These are phyloP conservation scores for Macrosiphum euphorbiae DNA, from an alignment of 2,888 invertebrate species.

Conservation along the genomic window DNA sequence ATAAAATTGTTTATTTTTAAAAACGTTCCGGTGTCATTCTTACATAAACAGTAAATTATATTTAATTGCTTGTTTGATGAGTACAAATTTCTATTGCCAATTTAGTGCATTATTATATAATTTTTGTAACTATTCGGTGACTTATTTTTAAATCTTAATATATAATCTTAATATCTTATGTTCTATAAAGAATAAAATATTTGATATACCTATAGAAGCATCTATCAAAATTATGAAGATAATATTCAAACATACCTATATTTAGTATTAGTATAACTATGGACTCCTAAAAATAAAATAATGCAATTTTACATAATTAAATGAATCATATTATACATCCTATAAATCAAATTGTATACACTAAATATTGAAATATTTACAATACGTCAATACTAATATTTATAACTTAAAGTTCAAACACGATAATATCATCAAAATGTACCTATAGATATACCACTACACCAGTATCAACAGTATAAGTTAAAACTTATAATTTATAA, in stretches of 20 bases:
- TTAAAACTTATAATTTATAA: background rate
- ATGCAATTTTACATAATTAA: background rate
- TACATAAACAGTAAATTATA: slow-evolving; percentile 19
- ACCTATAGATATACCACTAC: background rate
- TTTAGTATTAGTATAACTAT: background rate
- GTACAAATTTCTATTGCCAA: background rate
- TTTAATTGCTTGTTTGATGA: slow-evolving; percentile 14
- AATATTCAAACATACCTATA: background rate
- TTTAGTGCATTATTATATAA: background rate
- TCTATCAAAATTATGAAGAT: background rate
- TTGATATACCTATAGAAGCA: background rate
- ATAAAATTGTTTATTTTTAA: slow-evolving; percentile 7
- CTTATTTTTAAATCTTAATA: background rate
- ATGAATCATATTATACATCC: background rate
- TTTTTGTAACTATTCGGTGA: background rate
- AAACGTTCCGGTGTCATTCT: slow-evolving; percentile 5
- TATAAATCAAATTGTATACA: background rate
- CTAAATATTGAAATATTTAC: background rate
- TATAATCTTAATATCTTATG: background rate
- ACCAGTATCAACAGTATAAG: too few species aligned
- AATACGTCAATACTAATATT: background rate
- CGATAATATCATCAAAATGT: background rate
- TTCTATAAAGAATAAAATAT: background rate
- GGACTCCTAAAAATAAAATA: background rate
- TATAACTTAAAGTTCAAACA: background rate